Evolutionary conservation across 2,888 invertebrate species (phyloP).

Genomic region (Lucinisca nassula): DNA sequence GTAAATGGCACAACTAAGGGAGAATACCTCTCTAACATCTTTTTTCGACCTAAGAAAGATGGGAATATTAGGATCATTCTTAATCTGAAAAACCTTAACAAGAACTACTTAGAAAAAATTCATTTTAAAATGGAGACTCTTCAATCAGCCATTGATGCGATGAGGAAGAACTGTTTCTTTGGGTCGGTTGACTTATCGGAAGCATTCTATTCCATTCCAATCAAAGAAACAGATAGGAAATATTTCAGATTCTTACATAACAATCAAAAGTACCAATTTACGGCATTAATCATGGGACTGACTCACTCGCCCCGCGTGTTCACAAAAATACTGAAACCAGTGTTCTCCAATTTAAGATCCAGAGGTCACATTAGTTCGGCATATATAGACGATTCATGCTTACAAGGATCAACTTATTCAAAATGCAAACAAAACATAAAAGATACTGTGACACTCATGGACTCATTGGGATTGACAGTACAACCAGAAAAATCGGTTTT

Average conservation of each 20-base stretch:
- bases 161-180: constrained; percentile 33
- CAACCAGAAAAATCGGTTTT: constrained; percentile 61
- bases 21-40: constrained; percentile 44
- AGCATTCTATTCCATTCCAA: constrained; percentile 26
- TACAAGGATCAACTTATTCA: constrained; percentile 29
- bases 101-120: constrained; percentile 8
- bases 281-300: constrained; percentile 12
- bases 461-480: constrained; percentile 58
- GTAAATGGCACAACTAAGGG: background rate
- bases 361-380: constrained; percentile 32
- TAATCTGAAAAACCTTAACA: constrained; percentile 6
- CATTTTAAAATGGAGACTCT: constrained; percentile 48
- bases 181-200: constrained; percentile 23
- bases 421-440: constrained; percentile 23
- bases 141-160: background rate
- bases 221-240: background rate
- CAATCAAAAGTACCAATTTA: constrained; percentile 26
- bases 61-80: constrained; percentile 22
- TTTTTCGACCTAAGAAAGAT: constrained; percentile 25
- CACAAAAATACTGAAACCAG: constrained; percentile 37
- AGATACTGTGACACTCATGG: constrained; percentile 42
- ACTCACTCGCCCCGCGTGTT: constrained; percentile 7
- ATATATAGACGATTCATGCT: constrained; percentile 59
- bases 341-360: constrained; percentile 7
- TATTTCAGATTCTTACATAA: constrained; percentile 28